These are phyloP conservation scores for Enteromius thamalakanensis DNA, from an alignment of 2,797 vertebrate species.

Conservation along the genomic window DNA sequence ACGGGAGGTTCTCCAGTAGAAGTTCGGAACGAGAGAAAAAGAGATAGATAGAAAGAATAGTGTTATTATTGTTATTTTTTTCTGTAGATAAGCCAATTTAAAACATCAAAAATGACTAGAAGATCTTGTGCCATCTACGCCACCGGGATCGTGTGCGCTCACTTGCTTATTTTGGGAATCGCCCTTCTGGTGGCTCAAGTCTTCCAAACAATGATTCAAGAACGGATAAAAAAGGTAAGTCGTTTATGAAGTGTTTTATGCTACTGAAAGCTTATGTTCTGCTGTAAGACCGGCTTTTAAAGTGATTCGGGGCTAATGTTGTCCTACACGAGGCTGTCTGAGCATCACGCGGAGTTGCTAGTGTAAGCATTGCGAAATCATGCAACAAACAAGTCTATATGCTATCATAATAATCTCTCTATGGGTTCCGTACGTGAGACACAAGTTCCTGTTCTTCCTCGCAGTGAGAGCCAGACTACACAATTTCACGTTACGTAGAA, in stretches of 20 bases:
- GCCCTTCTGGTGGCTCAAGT: slow-evolving; percentile 82
- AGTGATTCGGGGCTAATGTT: background rate
- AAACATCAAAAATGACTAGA: slow-evolving; percentile 73
- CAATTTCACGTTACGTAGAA: background rate
- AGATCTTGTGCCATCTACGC: slow-evolving; percentile 84
- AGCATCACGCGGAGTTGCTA: slow-evolving; percentile 12
- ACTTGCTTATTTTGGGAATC: slow-evolving; percentile 82
- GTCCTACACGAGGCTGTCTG: background rate
- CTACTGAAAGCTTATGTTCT: background rate
- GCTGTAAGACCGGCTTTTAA: background rate
- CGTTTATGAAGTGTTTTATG: background rate
- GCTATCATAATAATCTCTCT: background rate
- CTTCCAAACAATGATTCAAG: slow-evolving; percentile 83
- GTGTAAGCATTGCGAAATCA: background rate
- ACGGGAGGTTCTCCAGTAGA: background rate
- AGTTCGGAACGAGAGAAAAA: background rate
- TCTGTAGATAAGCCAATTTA: background rate
- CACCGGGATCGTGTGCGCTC: slow-evolving; percentile 80
- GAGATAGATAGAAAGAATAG: background rate
- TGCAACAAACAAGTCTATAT: no score
- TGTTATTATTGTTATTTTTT: background rate
- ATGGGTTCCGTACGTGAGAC: background rate
- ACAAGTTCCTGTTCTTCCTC: background rate
- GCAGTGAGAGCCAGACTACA: background rate
- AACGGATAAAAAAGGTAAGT: slow-evolving; percentile 81